Base-by-base conservation (phyloP, 2,797 vertebrate genomes). In the Phyllotis vaccarum region DNA sequence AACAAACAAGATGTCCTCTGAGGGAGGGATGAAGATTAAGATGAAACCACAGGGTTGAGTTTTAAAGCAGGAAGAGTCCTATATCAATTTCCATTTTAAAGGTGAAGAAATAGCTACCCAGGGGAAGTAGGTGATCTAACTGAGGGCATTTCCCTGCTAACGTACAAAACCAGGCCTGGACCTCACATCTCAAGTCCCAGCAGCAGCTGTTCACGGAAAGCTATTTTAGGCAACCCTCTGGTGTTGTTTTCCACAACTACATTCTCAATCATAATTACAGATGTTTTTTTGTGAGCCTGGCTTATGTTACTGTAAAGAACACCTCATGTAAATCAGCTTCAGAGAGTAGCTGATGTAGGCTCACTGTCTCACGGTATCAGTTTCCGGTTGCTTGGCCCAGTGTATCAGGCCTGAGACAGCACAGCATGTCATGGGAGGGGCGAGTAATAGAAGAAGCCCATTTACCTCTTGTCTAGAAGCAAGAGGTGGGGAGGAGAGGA, bases 61-160 rank as follows among this genome's bases (percentile, higher is more conserved):
- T 80, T 94, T 88, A 96, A 19, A 76, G 58, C n/a, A 82, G 31
- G 85, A 79, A 95, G 80, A 43, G 17, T 74, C 12, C 16, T 70
- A 52, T 14, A 3, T 54, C 34, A 52, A 76, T 83, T 29, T 5
- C 89, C 27, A 79, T 70, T 87, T 92, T 89, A 74, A 5, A 43
- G 54, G 86, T 56, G 31, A 93, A 52, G 52, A 78, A 92, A 34
- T 16, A 90, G 60, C 22, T 56, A 60, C 19, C 43, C 49, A 86
- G 40, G 80, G 37, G 56, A 89, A 93, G 31, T 43, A 72, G 37
- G 31, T 49, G 16, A 5, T 92, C 89, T 37, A 54, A 31, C n/a
- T 56, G 64, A 89, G 95, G 86, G 75, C 58, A 62, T 82, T 89
- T 75, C 29, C 16, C 24, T 46, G 70, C 64, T 40, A 81, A 94